phyloP scores from a whole-genome alignment of 2,888 invertebrate species.

The Chalcosyrphus nemorum region DNA sequence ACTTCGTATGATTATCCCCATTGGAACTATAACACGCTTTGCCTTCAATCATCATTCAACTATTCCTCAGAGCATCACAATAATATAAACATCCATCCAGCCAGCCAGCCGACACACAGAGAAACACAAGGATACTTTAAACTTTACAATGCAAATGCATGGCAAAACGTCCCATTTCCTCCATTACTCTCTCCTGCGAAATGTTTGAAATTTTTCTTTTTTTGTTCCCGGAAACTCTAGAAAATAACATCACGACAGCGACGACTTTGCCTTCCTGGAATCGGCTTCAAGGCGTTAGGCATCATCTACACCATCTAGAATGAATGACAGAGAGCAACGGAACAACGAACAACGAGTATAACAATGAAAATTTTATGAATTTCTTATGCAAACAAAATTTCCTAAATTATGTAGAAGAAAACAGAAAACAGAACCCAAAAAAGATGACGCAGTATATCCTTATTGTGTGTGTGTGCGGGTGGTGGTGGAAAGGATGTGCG shows the following conservation, averaged over 20 bases:
- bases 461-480: background rate
- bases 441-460: slow-evolving; percentile 29
- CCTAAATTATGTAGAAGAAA: slow-evolving; percentile 45
- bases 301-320: background rate
- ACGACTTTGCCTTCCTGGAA: background rate
- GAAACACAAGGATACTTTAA: background rate
- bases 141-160: slow-evolving; percentile 1
- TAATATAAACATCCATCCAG: background rate
- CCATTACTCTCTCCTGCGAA: background rate
- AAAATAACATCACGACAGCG: background rate
- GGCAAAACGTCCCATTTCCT: background rate
- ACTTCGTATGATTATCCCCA: background rate
- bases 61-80: background rate
- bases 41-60: slow-evolving; percentile 8
- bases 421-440: slow-evolving; percentile 2
- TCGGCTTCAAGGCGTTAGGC: background rate
- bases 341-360: background rate
- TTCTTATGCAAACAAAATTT: slow-evolving; percentile 56
- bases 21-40: background rate
- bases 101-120: no score
- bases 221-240: background rate
- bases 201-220: background rate
- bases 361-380: slow-evolving; percentile 55
- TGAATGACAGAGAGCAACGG: background rate
- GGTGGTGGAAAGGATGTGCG: background rate